phyloP scores from a whole-genome alignment of 2,113 vertebrate genomes.

The Rhinoptilus africanus region DNA sequence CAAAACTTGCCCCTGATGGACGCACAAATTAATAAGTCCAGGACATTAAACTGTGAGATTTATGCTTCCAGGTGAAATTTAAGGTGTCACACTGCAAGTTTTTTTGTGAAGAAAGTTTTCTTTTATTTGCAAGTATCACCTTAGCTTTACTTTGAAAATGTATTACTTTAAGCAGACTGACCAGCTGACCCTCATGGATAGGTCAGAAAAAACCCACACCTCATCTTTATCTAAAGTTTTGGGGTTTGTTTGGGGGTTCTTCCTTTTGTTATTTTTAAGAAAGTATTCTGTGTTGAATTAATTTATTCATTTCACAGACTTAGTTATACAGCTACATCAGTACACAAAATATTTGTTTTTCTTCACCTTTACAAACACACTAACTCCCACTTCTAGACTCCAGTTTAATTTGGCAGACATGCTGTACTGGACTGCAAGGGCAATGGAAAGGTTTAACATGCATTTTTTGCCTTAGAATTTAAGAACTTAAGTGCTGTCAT shows the following conservation, averaged over 20 bases:
- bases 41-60: fast-evolving
- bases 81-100: not conserved
- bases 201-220: not conserved
- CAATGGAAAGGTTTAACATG: fast-evolving
- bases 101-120: not conserved
- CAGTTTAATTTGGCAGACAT: not conserved
- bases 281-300: not conserved
- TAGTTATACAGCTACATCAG: not conserved
- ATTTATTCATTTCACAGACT: not conserved
- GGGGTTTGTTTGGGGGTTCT: not conserved
- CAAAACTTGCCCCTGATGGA: too few relatives aligned
- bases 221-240: not conserved
- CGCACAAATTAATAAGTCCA: not conserved
- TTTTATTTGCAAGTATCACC: not conserved
- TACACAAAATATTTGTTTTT: not conserved
- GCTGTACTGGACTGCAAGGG: not conserved
- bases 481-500: not conserved
- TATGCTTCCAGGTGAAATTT: not conserved
- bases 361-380: not conserved
- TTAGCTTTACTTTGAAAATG: not conserved
- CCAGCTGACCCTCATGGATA: not conserved
- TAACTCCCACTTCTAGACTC: not conserved
- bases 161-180: not conserved
- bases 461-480: not conserved
- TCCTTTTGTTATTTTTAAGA: not conserved